Base-by-base conservation (phyloP, 2,113 vertebrate species). In the Hippocampus comes region DNA sequence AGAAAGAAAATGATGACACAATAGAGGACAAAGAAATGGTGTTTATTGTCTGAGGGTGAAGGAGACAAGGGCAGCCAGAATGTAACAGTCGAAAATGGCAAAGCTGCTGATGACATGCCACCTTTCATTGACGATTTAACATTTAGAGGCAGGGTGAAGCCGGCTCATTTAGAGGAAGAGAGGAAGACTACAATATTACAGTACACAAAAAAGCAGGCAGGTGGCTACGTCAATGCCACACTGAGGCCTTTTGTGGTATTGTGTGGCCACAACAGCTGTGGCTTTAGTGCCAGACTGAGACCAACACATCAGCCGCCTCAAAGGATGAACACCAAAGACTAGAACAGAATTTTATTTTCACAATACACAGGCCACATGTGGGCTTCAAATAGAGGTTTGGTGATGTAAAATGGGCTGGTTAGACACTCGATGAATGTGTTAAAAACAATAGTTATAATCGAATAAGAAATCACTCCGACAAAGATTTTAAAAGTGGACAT, bases 261-360 rank as follows among this genome's bases (percentile, higher is more conserved):
- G 84, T 89, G 68, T 80, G 82, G 73, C 76, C 64, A 78, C 78
- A 69, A 78, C 90, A 91, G 90, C 87, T 91, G 90, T 73, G 84
- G 75, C 76, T 76, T 77, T 59, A 64, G 72, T 67, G 83, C 65
- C 34, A 76, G 70, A 74, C 77, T 17, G 68, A 57, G 74, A 78
- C 74, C 74, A 78, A 66, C 80, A 84, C 75, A 72, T n/a, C 65
- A 75, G 73, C 70, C 71, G 66, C 75, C 72, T 72, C 68, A 57
- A 68, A 78, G 67, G 82, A 72, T 42, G 63, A 80, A 80, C 75
- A 77, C 46, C 76, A 65, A 74, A 67, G 71, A 80, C 78, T 63
- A 74, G 68, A 74, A 67, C 42, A 59, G 5, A 6, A 34, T 68
- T 72, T 72, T 78, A 64, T 72, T 74, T 76, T 81, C 63, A 71